These are phyloP conservation scores for Pipistrellus pygmaeus DNA, from an alignment of 2,797 vertebrate species.

Conservation along the genomic window DNA sequence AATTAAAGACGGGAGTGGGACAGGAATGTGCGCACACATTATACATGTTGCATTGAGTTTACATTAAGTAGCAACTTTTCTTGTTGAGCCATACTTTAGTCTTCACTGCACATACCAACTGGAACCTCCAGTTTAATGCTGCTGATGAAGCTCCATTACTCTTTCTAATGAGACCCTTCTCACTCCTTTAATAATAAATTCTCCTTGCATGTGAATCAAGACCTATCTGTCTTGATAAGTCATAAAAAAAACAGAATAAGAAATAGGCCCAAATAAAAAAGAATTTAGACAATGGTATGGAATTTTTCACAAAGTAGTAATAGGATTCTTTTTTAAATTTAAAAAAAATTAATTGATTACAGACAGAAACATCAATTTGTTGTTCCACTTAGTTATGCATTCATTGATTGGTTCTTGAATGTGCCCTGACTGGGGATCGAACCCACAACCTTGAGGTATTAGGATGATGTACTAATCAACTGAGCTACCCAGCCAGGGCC, in stretches of 20 bases:
- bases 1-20: neutral
- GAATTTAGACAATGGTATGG: neutral
- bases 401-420: neutral
- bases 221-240: neutral
- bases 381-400: neutral
- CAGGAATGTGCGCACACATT: neutral
- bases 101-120: neutral
- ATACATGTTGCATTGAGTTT: neutral
- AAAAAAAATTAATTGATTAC: neutral
- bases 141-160: neutral
- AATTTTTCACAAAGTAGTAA: neutral
- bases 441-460: neutral
- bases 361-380: neutral
- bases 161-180: neutral
- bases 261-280: neutral
- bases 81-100: neutral
- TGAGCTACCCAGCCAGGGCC: neutral
- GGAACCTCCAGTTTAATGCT: neutral
- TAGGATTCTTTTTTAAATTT: neutral
- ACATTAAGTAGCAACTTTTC: neutral
- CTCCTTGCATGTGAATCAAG: neutral
- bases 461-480: neutral
- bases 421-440: neutral
- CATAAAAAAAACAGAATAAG: neutral
- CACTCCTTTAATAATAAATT: constrained; percentile 11